phyloP scores from a whole-genome alignment of 2,797 vertebrate species.

The Myoxocephalus aenaeus region DNA sequence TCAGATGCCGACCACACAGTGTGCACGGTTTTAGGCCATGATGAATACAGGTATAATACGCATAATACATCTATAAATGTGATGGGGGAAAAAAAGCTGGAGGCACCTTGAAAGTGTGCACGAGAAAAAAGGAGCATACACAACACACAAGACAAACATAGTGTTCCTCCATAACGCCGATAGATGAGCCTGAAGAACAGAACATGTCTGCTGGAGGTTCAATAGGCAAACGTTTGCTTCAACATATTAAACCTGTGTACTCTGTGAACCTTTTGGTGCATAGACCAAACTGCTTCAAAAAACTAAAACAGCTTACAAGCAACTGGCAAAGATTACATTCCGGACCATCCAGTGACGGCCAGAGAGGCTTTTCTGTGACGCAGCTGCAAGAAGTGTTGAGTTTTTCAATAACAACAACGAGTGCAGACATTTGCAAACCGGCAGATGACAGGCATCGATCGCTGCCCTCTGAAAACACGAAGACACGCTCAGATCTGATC shows the following conservation, averaged over 20 bases:
- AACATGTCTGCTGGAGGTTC: too few relatives aligned
- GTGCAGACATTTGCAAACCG: background rate
- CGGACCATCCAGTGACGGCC: background rate
- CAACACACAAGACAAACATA: background rate
- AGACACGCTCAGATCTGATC: background rate
- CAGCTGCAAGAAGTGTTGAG: background rate
- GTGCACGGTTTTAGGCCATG: background rate
- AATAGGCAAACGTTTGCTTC: too few relatives aligned
- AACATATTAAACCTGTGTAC: too few relatives aligned
- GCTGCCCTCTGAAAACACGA: background rate
- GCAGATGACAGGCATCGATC: too few relatives aligned
- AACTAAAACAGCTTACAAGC: background rate
- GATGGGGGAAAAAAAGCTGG: too few relatives aligned
- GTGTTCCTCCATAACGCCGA: too few relatives aligned
- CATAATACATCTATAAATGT: too few relatives aligned
- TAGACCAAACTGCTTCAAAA: background rate
- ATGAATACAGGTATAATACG: background rate
- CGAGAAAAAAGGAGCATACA: background rate
- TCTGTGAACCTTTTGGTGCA: background rate
- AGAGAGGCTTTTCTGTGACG: background rate
- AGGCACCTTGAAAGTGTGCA: background rate
- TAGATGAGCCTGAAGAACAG: background rate
- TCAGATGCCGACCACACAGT: too few relatives aligned
- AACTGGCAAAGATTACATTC: background rate
- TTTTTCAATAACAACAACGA: background rate